phyloP scores from a whole-genome alignment of 2,113 vertebrate species.

The Reinhardtius hippoglossoides region DNA sequence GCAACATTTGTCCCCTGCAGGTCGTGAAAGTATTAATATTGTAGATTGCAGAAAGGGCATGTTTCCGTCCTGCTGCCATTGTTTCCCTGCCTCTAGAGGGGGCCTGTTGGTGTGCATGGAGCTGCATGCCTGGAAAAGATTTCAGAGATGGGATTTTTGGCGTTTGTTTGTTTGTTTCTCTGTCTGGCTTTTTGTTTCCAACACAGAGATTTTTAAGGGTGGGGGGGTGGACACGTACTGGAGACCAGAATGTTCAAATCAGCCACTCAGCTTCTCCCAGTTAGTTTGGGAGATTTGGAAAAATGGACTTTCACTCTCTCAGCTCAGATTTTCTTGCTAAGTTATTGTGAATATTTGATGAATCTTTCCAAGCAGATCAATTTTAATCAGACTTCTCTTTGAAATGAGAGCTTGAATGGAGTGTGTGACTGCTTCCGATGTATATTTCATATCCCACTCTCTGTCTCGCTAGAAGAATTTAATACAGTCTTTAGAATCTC shows the following conservation, averaged over 20 bases:
- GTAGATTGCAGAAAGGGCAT: neutral
- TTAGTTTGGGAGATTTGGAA: neutral
- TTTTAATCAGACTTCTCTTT: neutral
- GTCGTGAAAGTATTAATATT: conserved; percentile 28
- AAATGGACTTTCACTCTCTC: neutral
- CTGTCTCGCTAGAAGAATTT: neutral
- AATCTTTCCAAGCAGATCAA: conserved; percentile 4
- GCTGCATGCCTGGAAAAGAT: neutral
- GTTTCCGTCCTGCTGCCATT: neutral
- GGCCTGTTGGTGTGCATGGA: neutral
- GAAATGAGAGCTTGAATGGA: neutral
- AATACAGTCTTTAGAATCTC: neutral
- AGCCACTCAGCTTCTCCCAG: neutral
- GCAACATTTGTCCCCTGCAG: conserved; percentile 8
- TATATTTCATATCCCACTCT: neutral
- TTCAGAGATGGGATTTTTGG: neutral
- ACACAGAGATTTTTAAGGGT: neutral
- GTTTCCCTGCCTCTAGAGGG: neutral
- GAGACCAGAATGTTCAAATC: conserved; percentile 20
- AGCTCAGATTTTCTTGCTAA: conserved; percentile 17
- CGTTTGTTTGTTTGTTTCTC: neutral
- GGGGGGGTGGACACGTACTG: neutral
- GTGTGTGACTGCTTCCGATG: neutral
- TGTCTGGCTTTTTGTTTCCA: neutral
- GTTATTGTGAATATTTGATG: conserved; percentile 39